Evolutionary conservation across 2,797 vertebrate species (phyloP).

Genomic region (Acipenser oxyrinchus): DNA sequence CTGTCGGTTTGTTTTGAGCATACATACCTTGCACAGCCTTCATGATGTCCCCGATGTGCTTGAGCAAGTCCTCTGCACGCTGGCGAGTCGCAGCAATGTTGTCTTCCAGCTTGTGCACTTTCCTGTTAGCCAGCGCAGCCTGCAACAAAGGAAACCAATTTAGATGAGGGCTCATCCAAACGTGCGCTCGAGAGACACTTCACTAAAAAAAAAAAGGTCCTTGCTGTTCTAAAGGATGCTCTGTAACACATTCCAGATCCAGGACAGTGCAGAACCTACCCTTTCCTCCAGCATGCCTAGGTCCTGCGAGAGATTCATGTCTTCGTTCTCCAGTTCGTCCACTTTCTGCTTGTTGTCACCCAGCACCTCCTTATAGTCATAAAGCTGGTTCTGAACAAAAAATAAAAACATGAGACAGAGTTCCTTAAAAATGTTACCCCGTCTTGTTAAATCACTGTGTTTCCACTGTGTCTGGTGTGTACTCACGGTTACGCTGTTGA

Average conservation of each 20-base stretch:
- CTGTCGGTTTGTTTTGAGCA: neutral
- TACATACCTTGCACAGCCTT: conserved; percentile 41
- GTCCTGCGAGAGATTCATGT: conserved; percentile 53
- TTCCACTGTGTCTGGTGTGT: neutral
- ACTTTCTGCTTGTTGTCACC: conserved; percentile 46
- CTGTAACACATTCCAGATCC: neutral
- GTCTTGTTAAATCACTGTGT: too few relatives aligned
- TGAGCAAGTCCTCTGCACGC: conserved; percentile 61
- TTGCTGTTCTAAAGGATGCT: too few relatives aligned
- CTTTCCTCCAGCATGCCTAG: conserved; percentile 59
- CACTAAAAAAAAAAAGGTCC: too few relatives aligned
- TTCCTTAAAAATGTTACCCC: too few relatives aligned
- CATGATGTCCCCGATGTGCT: conserved; percentile 45
- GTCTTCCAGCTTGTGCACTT: conserved; percentile 37
- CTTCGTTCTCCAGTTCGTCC: conserved; percentile 66
- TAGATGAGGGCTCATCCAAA: neutral
- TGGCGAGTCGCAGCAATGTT: conserved; percentile 45
- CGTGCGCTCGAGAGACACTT: too few relatives aligned
- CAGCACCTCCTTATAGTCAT: conserved; percentile 55
- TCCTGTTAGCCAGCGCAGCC: conserved; percentile 45
- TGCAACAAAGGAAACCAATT: conserved; percentile 33
- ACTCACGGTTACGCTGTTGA: conserved; percentile 54
- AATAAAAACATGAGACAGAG: neutral
- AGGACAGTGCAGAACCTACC: conserved; percentile 38
- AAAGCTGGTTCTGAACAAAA: conserved; percentile 49